Evolutionary conservation across 2,888 invertebrate genomes (phyloP).

Genomic region (Nephrotoma flavescens): DNA sequence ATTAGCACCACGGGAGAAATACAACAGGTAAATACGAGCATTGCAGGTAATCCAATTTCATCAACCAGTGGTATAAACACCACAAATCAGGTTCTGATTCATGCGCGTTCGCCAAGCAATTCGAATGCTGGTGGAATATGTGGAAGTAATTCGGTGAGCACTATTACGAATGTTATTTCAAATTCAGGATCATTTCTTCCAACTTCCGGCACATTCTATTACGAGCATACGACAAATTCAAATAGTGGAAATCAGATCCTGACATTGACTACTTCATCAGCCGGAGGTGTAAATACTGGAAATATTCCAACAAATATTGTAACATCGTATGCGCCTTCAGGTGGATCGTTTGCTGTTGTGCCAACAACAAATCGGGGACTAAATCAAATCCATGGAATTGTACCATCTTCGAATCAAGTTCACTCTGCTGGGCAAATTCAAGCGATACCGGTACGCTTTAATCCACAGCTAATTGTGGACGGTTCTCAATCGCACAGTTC

Average conservation of each 20-base stretch:
- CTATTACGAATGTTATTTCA: slow-evolving; percentile 13
- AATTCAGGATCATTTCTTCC: slow-evolving; percentile 17
- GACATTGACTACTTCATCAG: slow-evolving; percentile 26
- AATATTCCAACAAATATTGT: not conserved
- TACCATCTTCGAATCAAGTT: not conserved
- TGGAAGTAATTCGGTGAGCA: slow-evolving; percentile 11
- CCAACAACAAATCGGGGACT: slow-evolving; percentile 20
- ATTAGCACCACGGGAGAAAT: not conserved
- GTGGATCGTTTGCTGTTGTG: slow-evolving; percentile 30
- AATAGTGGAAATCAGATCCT: not conserved
- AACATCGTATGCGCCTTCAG: slow-evolving; percentile 12
- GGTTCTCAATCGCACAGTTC: slow-evolving; percentile 5
- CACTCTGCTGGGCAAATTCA: slow-evolving; percentile 17
- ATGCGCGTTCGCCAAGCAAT: slow-evolving; percentile 19
- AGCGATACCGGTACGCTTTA: slow-evolving; percentile 22
- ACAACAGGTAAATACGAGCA: slow-evolving; percentile 5
- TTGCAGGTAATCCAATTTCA: slow-evolving; percentile 3
- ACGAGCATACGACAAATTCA: slow-evolving; percentile 17
- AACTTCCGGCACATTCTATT: slow-evolving; percentile 28
- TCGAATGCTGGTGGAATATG: slow-evolving; percentile 11
- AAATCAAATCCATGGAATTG: slow-evolving; percentile 20
- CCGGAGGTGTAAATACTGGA: slow-evolving; percentile 18
- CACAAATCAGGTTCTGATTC: slow-evolving; percentile 20
- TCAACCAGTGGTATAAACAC: slow-evolving; percentile 7
- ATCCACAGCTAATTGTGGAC: slow-evolving; percentile 18